Evolutionary conservation across 2,797 vertebrate genomes (phyloP).

Genomic region (Mionectes olivaceus): DNA sequence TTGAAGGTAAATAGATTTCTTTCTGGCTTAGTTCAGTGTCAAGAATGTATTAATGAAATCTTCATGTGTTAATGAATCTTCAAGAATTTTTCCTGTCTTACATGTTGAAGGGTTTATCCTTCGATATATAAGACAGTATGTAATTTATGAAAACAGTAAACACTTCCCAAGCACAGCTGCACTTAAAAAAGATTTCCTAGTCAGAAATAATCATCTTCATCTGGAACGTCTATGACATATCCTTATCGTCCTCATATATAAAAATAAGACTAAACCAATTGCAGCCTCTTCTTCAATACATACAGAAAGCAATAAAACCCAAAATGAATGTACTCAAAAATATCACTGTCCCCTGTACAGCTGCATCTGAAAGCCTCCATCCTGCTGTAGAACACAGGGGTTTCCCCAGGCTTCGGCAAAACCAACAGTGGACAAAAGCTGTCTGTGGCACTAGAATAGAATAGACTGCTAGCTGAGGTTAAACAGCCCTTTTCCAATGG

Average conservation of each 20-base stretch:
- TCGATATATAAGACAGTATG: background rate
- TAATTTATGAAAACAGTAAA: constrained; percentile 1
- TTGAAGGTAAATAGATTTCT: constrained; percentile 85
- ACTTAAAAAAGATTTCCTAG: background rate
- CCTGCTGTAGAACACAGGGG: background rate
- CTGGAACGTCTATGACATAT: background rate
- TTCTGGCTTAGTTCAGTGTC: constrained; percentile 12
- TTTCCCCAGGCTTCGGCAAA: background rate
- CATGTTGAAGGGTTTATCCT: background rate
- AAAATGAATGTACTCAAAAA: background rate
- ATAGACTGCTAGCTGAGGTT: background rate
- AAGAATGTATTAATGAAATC: background rate
- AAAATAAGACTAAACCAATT: constrained; percentile 18
- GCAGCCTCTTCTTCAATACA: background rate
- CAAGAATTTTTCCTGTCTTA: background rate
- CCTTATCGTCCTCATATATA: background rate
- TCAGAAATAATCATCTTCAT: constrained; percentile 3
- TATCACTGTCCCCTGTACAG: background rate
- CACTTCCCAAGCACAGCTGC: background rate
- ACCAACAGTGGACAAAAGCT: background rate
- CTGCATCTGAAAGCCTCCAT: background rate
- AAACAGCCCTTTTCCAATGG: background rate
- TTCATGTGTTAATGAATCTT: background rate
- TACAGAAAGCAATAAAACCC: background rate
- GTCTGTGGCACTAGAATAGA: background rate